Conservation (phyloP, 2,113 vertebrate species). For the Trochalopteron elliotii region DNA sequence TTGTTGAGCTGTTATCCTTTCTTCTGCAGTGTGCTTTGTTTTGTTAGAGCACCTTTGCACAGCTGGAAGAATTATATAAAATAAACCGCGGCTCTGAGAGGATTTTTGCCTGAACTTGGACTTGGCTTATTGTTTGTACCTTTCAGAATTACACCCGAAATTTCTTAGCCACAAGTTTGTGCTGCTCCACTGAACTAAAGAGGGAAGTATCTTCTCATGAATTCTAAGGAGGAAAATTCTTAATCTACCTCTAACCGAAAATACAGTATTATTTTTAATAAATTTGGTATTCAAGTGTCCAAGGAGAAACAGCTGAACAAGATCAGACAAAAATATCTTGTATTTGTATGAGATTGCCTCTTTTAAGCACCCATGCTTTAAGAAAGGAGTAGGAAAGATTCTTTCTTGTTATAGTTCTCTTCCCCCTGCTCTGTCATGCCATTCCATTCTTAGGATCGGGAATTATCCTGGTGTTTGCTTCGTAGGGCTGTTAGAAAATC, state of each 20-base stretch:
- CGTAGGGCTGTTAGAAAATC: neutral
- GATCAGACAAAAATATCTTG: neutral
- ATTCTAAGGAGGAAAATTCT: neutral
- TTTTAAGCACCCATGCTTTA: neutral
- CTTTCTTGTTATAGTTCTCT: neutral
- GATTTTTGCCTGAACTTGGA: neutral
- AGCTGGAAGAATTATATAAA: neutral
- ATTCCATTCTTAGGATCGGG: neutral
- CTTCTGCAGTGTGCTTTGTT: neutral
- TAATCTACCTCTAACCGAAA: neutral
- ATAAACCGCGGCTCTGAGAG: neutral
- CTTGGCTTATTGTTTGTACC: neutral
- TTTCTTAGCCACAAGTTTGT: neutral
- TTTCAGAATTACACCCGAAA: neutral
- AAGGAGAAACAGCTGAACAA: neutral
- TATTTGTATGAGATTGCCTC: neutral
- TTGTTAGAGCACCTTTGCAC: slow-evolving; percentile 17
- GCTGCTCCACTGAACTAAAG: neutral
- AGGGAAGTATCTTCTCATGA: neutral
- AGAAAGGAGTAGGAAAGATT: neutral
- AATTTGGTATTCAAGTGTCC: neutral
- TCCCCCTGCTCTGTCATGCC: neutral
- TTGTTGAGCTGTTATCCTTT: neutral
- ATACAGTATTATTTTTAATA: neutral
- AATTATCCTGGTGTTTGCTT: neutral